Evolutionary conservation across 2,888 invertebrate genomes (phyloP).

Genomic region (Allacma fusca): DNA sequence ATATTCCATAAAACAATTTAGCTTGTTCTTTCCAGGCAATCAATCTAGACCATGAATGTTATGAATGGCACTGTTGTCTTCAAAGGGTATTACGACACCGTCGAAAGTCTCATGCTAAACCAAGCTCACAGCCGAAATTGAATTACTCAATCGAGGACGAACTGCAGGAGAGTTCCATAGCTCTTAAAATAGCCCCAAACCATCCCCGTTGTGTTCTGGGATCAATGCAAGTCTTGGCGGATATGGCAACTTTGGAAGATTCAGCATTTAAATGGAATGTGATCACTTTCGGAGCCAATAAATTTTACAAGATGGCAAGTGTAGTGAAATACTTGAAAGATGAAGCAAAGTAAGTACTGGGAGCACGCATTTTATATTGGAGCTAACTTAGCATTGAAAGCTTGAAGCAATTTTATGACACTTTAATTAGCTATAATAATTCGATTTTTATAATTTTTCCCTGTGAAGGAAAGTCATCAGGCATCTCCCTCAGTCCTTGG

Average conservation of each 20-base stretch:
- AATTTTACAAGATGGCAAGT: neutral
- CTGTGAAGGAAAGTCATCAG: neutral
- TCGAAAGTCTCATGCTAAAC: neutral
- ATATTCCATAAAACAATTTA: too few relatives aligned
- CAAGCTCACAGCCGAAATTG: neutral
- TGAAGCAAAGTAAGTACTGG: slow-evolving; percentile 1
- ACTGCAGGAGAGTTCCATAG: neutral
- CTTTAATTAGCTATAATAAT: too few relatives aligned
- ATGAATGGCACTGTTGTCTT: slow-evolving; percentile 24
- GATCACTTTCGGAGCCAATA: neutral
- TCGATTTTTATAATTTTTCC: too few relatives aligned
- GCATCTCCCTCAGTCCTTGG: neutral
- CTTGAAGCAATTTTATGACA: neutral
- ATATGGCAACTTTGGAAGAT: neutral
- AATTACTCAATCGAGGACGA: slow-evolving; percentile 10
- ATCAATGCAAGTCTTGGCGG: neutral
- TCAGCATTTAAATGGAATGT: neutral
- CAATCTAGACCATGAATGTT: neutral
- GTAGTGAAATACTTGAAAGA: neutral
- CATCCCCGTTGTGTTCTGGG: slow-evolving; percentile 10
- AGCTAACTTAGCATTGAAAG: neutral
- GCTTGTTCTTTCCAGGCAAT: slow-evolving; percentile 20
- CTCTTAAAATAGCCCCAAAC: neutral
- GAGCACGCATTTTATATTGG: too few relatives aligned
- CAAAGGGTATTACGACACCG: neutral